Evolutionary conservation across 2,797 vertebrate species (phyloP).

Genomic region (Mormyrus proboscirostris): DNA sequence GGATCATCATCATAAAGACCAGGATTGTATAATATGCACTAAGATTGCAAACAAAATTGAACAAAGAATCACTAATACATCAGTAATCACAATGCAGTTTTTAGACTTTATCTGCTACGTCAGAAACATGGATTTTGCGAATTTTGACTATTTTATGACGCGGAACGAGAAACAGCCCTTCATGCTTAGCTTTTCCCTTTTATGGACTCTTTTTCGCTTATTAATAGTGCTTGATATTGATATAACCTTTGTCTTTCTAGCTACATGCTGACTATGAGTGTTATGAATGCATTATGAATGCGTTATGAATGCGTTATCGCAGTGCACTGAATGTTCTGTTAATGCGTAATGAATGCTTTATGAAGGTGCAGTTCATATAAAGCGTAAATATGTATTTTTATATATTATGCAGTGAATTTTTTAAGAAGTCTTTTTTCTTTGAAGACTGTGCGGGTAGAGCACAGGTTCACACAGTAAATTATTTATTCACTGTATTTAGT

Average conservation of each 20-base stretch:
- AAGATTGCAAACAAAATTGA: not conserved
- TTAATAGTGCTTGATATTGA: not conserved
- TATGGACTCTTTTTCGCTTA: not conserved
- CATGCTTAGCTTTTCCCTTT: not conserved
- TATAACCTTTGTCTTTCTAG: not conserved
- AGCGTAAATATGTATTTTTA: conserved; percentile 3
- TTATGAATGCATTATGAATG: no score
- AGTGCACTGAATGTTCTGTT: not conserved
- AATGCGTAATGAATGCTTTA: not conserved
- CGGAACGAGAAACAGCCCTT: not conserved
- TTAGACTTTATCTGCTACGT: not conserved
- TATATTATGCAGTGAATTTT: conserved; percentile 29
- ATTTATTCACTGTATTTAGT: conserved; percentile 34
- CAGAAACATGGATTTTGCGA: not conserved
- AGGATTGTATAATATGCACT: not conserved
- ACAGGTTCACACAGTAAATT: conserved; percentile 26
- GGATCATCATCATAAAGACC: not conserved
- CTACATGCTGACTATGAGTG: not conserved
- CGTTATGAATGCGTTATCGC: not conserved
- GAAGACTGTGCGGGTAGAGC: conserved; percentile 15
- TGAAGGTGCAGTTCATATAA: not conserved
- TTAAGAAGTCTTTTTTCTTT: conserved; percentile 26
- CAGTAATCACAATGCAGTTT: not conserved
- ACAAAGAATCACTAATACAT: not conserved
- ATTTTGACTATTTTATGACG: not conserved